phyloP scores from a whole-genome alignment of 2,113 vertebrate genomes.

The Picathartes gymnocephalus region DNA sequence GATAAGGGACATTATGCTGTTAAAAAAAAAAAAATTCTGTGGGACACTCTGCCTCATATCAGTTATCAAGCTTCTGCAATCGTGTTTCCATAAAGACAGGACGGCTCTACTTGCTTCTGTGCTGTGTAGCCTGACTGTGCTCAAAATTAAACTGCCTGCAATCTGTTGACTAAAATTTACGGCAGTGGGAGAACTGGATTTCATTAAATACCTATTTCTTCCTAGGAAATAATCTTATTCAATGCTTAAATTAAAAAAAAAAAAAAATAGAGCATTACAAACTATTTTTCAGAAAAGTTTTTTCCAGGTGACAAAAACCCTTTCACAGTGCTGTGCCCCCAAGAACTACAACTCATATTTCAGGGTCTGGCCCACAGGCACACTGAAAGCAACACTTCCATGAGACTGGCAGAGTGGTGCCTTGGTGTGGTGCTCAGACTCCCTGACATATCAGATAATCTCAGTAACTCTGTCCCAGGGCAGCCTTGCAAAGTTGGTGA shows the following conservation, averaged over 20 bases:
- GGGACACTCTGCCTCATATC: not conserved
- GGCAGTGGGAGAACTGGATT: not conserved
- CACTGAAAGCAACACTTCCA: fast-evolving
- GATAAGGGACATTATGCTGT: not conserved
- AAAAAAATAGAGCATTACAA: not conserved
- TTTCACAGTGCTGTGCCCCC: not conserved
- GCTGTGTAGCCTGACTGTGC: not conserved
- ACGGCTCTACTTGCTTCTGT: not conserved
- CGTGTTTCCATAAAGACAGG: not conserved
- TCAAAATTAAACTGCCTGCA: not conserved
- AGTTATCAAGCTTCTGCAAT: not conserved
- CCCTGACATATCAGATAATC: not conserved
- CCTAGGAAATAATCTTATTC: not conserved
- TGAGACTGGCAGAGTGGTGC: not conserved
- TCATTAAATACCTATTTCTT: not conserved
- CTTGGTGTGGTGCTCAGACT: not conserved
- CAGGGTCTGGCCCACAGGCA: not conserved
- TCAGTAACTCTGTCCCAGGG: not conserved
- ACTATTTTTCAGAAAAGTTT: not conserved
- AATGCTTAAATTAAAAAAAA: not conserved
- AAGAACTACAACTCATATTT: not conserved
- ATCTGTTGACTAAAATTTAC: not conserved
- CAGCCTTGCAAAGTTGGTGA: not conserved
- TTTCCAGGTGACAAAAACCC: not conserved
- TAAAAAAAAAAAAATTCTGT: not conserved